These are phyloP conservation scores for Chrysolina haemoptera DNA, from an alignment of 2,888 invertebrate genomes.

Conservation along the genomic window DNA sequence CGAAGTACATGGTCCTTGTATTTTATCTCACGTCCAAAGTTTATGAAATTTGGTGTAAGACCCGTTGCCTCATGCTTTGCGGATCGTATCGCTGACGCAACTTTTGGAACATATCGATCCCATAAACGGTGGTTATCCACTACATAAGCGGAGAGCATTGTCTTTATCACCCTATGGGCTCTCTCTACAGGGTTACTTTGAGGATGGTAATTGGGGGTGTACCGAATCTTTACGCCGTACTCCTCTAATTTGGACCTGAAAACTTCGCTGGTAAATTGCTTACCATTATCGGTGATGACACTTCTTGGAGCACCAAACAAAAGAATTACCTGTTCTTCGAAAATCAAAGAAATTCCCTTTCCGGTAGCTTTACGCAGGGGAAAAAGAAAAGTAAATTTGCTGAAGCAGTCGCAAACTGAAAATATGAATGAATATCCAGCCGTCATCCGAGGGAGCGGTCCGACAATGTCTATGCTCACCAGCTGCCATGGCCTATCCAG, in stretches of 20 bases:
- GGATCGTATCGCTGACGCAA: too few relatives aligned
- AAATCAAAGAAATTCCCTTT: neutral
- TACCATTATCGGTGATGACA: constrained; percentile 11
- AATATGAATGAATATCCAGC: constrained; percentile 39
- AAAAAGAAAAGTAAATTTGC: constrained; percentile 51
- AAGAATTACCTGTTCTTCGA: constrained; percentile 2
- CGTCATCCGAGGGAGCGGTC: constrained; percentile 23
- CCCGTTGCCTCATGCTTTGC: too few relatives aligned
- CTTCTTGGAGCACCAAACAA: constrained; percentile 9
- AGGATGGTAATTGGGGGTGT: too few relatives aligned
- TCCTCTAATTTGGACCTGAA: constrained; percentile 6
- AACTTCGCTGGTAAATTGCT: constrained; percentile 7
- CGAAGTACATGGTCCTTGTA: too few relatives aligned
- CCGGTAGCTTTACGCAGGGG: constrained; percentile 52
- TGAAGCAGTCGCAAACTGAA: constrained; percentile 49
- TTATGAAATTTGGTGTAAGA: too few relatives aligned
- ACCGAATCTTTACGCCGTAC: too few relatives aligned
- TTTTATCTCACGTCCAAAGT: too few relatives aligned
- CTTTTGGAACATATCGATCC: too few relatives aligned
- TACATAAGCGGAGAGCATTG: too few relatives aligned
- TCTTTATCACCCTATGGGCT: too few relatives aligned
- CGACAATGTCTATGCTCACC: constrained; percentile 31
- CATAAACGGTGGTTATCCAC: too few relatives aligned
- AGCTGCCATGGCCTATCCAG: constrained; percentile 31
- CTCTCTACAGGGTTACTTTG: too few relatives aligned